Evolutionary conservation across 2,113 vertebrate genomes (phyloP).

Genomic region (Oceanodroma tethys): DNA sequence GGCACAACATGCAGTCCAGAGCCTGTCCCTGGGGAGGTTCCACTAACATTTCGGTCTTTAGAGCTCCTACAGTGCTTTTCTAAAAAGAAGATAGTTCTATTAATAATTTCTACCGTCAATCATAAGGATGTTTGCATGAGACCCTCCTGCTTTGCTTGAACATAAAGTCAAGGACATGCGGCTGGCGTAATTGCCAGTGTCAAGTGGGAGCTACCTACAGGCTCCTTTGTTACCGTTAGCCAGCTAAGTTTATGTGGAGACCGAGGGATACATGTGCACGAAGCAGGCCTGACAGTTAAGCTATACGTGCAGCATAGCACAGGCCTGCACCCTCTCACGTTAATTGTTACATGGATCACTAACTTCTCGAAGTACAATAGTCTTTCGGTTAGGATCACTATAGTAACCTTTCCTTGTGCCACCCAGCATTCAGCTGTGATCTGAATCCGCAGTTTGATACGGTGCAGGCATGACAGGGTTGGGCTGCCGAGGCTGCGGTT

Average conservation of each 20-base stretch:
- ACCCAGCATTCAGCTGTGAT: no score
- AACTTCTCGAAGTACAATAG: neutral
- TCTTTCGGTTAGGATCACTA: neutral
- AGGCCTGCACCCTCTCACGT: neutral
- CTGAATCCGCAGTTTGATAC: no score
- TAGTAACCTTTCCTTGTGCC: neutral
- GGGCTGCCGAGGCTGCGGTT: no score
- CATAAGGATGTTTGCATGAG: neutral
- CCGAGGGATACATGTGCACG: neutral
- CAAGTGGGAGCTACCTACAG: neutral
- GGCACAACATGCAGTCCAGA: neutral
- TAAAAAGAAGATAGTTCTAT: neutral
- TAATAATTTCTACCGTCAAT: neutral
- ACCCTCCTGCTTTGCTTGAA: neutral
- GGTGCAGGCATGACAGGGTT: no score
- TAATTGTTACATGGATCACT: neutral
- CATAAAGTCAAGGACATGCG: neutral
- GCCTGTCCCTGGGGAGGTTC: neutral
- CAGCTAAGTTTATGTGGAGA: neutral
- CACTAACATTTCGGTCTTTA: neutral
- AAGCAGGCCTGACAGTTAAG: neutral
- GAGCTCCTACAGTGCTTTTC: neutral
- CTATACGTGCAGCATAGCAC: neutral
- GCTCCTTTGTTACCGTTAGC: neutral
- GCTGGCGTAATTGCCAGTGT: neutral